Percentiles rank a stretch among this genome's conserved stretches.
Evolutionary conservation across 2,888 invertebrate species (phyloP).

Genomic region (Noctua janthina): DNA sequence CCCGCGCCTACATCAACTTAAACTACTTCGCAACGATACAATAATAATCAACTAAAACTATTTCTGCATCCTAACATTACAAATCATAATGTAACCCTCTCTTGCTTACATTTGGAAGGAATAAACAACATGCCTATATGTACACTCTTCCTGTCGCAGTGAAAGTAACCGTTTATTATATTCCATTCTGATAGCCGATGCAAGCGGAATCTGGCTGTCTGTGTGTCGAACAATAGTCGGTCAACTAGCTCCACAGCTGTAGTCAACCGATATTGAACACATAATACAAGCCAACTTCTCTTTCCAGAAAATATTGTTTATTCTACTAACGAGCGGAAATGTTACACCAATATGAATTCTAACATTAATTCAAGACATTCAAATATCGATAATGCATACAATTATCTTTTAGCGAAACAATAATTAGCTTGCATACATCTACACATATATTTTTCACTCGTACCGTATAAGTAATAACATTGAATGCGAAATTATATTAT

Average conservation of each 20-base stretch:
- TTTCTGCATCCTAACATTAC: slow-evolving; percentile 86
- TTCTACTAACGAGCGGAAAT: slow-evolving; percentile 70
- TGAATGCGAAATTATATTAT: slow-evolving; percentile 62
- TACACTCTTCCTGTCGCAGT: slow-evolving; percentile 81
- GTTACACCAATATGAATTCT: slow-evolving; percentile 73
- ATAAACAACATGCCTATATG: slow-evolving; percentile 87
- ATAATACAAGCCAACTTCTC: slow-evolving; percentile 67
- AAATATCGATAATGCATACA: slow-evolving; percentile 71
- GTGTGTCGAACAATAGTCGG: slow-evolving; percentile 63
- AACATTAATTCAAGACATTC: slow-evolving; percentile 74
- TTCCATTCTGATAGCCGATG: slow-evolving; percentile 77
- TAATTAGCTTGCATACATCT: slow-evolving; percentile 66
- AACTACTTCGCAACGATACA: slow-evolving; percentile 89
- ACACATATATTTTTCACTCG: slow-evolving; percentile 69
- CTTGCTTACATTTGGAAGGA: slow-evolving; percentile 85
- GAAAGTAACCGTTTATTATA: slow-evolving; percentile 78
- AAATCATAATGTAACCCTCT: slow-evolving; percentile 84
- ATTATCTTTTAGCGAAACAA: slow-evolving; percentile 63
- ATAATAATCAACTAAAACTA: slow-evolving; percentile 89
- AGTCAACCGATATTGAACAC: slow-evolving; percentile 62
- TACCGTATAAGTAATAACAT: slow-evolving; percentile 65
- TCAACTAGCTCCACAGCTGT: slow-evolving; percentile 43
- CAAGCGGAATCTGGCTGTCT: slow-evolving; percentile 76
- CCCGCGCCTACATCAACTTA: slow-evolving; percentile 84
- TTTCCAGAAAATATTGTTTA: slow-evolving; percentile 68